Evolutionary conservation across 1,140 invertebrate species (phyloP), one percentile per base, ranked within the genome.

Genomic region (Oreohelix idahoensis): DNA sequence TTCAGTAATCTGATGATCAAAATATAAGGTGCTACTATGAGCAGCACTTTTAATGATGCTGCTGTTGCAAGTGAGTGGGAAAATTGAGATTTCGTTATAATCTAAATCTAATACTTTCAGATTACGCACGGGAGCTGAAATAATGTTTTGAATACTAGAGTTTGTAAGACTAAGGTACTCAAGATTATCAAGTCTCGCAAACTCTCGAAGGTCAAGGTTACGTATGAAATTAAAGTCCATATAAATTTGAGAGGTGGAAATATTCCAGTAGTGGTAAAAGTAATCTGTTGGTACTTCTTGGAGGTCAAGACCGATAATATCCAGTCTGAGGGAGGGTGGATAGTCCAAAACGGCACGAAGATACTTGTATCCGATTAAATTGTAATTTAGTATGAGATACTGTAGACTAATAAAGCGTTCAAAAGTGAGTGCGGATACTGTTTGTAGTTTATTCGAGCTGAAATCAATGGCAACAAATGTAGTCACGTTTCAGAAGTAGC

Each of bases 401-500:
- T 81, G 1, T 1, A 81, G 77, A 49, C 42, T 71, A 11, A 36
- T 81, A 15, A 81, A 71, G 1, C 51, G n/a, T 32, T 0, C 39
- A 71, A 81, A 81, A 1, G 79, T 81, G 13, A 49, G 1, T 26
- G 8, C 45, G n/a, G 79, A 81, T 1, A 81, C 38, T 5, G 69
- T 81, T n/a, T 8, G 1, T 20, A 81, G 42, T 8, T 29, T 49
- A 51, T 81, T 81, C 13, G 13, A 58, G 11, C 45, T 58, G 63
- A 81, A 81, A 51, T 81, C 79, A 0, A 81, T 8, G 15, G 49
- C 66, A n/a, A 39, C 15, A 51, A 81, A 45, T 8, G 17, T 32
- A 4, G 79, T 71, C 0, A 81, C 79, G 29, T 81, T 81, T 15
- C 66, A 36, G 42, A 81, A 81, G 51, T 45, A 81, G 45, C 79